Percentiles rank a stretch among this genome's conserved stretches.
Conservation (phyloP, 2,888 invertebrate genomes). For the Cheilosia pagana region DNA sequence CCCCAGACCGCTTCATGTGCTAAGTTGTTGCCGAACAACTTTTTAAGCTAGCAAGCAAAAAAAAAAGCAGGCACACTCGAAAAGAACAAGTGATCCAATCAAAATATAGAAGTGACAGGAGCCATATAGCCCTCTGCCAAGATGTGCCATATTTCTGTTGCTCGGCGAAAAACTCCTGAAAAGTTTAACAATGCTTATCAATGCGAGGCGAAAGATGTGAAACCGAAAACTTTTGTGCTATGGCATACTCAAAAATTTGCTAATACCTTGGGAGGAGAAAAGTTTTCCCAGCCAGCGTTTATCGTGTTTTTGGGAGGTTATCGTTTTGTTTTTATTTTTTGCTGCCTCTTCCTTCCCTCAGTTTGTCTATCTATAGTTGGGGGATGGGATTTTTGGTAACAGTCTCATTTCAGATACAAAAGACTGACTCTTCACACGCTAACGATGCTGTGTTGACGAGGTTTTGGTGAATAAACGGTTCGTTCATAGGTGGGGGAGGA, state of each 20-base stretch:
- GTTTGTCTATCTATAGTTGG: neutral
- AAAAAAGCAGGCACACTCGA: conserved; percentile 36
- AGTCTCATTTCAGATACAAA: neutral
- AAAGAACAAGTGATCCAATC: conserved; percentile 74
- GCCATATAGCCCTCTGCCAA: conserved; percentile 4
- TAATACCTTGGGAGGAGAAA: conserved; percentile 66
- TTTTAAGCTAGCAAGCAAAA: conserved; percentile 55
- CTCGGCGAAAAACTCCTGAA: conserved; percentile 39
- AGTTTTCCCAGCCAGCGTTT: conserved; percentile 67
- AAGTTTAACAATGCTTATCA: conserved; percentile 72
- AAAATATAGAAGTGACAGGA: conserved; percentile 68
- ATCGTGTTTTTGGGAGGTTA: conserved; percentile 53
- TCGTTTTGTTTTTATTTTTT: conserved; percentile 29
- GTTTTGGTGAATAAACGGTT: conserved; percentile 30
- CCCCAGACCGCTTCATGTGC: neutral
- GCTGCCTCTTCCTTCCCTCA: neutral
- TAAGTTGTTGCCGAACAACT: conserved; percentile 38
- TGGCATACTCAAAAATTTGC: conserved; percentile 69
- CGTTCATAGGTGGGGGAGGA: neutral
- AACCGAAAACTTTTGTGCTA: conserved; percentile 68
- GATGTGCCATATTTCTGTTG: conserved; percentile 45
- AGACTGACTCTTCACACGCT: conserved; percentile 52
- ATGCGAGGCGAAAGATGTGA: conserved; percentile 67
- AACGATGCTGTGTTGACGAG: conserved; percentile 62
- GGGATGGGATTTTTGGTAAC: conserved; percentile 12